Percentiles rank a stretch among this genome's conserved stretches.
phyloP scores from a whole-genome alignment of 2,888 invertebrate species.

The Boloria selene region DNA sequence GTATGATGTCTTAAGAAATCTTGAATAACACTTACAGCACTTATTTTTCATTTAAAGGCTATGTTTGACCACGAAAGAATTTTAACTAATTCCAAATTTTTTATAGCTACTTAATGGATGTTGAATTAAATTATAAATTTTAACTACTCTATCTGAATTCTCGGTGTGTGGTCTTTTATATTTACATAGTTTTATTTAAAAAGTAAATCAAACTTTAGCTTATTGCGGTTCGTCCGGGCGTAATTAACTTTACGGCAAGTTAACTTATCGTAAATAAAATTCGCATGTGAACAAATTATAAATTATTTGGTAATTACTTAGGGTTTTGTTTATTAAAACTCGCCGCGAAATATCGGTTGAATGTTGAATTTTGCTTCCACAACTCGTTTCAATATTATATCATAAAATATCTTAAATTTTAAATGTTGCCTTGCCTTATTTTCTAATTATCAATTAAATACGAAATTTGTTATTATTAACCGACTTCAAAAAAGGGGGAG shows the following conservation, averaged over 20 bases:
- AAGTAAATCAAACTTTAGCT: conserved; percentile 10
- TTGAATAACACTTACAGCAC: background rate
- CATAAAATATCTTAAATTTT: background rate
- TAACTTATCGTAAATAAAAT: conserved; percentile 45
- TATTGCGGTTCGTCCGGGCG: conserved; percentile 18
- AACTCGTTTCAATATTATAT: background rate
- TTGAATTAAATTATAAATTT: conserved; percentile 41
- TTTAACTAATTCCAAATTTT: conserved; percentile 28
- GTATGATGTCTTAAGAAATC: background rate
- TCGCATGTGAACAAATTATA: conserved; percentile 36
- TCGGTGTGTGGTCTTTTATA: conserved; percentile 47
- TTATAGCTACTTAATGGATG: conserved; percentile 36
- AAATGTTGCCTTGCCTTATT: background rate
- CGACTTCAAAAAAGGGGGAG: too few relatives aligned
- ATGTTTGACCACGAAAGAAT: conserved; percentile 20
- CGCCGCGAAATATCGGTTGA: conserved; percentile 24
- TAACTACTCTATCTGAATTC: conserved; percentile 30
- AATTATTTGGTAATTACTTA: conserved; percentile 35
- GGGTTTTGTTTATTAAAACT: conserved; percentile 28
- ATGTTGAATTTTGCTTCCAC: conserved; percentile 26
- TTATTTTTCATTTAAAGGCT: conserved; percentile 6
- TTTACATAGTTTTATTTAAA: conserved; percentile 36
- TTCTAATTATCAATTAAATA: background rate
- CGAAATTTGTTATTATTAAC: too few relatives aligned
- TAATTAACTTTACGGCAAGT: conserved; percentile 38